phyloP scores from a whole-genome alignment of 2,797 vertebrate genomes.

The Poliocrania exsul region DNA sequence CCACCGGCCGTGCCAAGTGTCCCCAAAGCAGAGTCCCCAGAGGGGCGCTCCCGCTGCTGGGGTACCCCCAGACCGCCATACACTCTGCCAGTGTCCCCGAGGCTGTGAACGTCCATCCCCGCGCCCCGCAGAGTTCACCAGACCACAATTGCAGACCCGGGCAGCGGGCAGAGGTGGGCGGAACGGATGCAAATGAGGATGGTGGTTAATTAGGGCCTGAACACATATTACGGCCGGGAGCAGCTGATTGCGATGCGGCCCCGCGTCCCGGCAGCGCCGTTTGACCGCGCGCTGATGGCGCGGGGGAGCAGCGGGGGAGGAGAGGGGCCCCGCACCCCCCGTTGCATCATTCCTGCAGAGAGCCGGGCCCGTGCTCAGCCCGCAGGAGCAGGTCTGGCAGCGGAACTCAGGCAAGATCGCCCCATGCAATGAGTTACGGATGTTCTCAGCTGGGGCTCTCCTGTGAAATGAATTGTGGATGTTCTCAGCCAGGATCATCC shows the following conservation, averaged over 20 bases:
- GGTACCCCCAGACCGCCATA: accelerated
- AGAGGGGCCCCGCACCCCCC: not conserved
- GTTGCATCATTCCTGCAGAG: not conserved
- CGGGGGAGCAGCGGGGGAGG: no score
- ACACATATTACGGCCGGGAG: slow-evolving; percentile 51
- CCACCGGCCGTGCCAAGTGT: no score
- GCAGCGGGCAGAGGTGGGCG: accelerated
- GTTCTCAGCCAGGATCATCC: not conserved
- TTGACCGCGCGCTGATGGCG: slow-evolving; percentile 31
- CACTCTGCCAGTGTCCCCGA: not conserved
- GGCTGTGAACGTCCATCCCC: not conserved
- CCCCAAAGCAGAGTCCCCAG: no score
- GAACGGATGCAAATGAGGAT: slow-evolving; percentile 52
- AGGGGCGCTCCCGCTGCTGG: not conserved
- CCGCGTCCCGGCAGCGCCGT: slow-evolving; percentile 35
- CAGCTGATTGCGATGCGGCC: slow-evolving; percentile 63
- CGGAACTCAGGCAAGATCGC: not conserved
- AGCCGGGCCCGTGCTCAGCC: not conserved
- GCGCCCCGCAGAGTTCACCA: not conserved
- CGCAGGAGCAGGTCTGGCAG: no score
- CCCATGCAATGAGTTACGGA: accelerated
- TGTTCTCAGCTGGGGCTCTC: not conserved
- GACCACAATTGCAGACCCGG: not conserved
- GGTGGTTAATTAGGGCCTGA: slow-evolving; percentile 63
- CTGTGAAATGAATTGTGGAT: accelerated